Conservation (phyloP, 2,113 vertebrate species). For the Apteryx owenii region DNA sequence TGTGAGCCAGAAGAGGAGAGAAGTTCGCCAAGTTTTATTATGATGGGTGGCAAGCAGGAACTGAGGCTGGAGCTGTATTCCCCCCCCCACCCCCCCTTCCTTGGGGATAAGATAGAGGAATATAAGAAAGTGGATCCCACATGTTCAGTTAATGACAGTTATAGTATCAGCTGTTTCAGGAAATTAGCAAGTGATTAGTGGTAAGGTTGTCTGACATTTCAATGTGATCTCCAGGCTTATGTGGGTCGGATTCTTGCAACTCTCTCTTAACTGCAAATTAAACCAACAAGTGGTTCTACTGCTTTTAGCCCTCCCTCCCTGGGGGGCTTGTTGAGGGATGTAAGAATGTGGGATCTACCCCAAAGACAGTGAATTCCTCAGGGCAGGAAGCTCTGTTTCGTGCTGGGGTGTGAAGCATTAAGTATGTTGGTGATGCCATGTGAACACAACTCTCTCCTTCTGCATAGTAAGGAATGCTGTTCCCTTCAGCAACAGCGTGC, state of each 20-base stretch:
- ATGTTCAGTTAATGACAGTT: neutral
- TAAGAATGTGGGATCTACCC: neutral
- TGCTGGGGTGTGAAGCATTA: neutral
- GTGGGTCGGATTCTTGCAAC: neutral
- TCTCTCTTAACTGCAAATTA: neutral
- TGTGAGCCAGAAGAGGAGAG: neutral
- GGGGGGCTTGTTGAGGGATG: neutral
- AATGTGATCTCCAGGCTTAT: neutral
- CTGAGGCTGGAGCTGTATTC: neutral
- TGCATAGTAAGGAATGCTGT: neutral
- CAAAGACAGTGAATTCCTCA: neutral
- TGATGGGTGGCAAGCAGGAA: neutral
- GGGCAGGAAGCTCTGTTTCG: neutral
- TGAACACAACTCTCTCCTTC: neutral
- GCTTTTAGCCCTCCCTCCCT: neutral
- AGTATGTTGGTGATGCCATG: neutral
- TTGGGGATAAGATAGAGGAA: neutral
- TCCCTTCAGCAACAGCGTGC: neutral
- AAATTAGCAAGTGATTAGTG: neutral
- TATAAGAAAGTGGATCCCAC: neutral
- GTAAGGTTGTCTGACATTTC: neutral
- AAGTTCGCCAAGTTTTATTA: slow-evolving; percentile 17
- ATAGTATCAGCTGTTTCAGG: neutral
- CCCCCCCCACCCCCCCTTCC: neutral
- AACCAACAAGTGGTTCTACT: neutral